Evolutionary conservation across 2,888 invertebrate genomes (phyloP), one percentile per base, ranked within the genome.

Genomic region (Geotrupes spiniger): DNA sequence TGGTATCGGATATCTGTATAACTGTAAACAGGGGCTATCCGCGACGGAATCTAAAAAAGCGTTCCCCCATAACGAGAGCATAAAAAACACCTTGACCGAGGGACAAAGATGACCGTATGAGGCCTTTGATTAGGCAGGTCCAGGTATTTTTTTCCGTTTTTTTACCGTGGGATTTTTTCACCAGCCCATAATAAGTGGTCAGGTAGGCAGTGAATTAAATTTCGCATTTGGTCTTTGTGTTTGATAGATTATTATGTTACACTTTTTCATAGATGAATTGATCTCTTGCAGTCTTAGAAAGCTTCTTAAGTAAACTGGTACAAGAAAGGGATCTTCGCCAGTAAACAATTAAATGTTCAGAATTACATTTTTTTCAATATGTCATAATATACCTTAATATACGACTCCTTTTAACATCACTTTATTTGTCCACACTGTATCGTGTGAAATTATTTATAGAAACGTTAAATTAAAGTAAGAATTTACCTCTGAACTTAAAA

Each of bases 1-100:
- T 56, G 56, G 59, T 61, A 59, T 61, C 61, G 52, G 42, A 59
- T 61, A 54, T 53, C 60, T 54, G 53, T 42, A 51, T 61, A 61
- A 61, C 61, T 58, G 61, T 61, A 61, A 60, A 57, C 58, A 56
- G 49, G 52, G 52, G 56, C 57, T 56, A 54, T 55, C 53, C 50
- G 49, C 53, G 54, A 56, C 54, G 46, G 50, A 54, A 56, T 58
- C 57, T 58, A n/a, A 36, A 52, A 52, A 54, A 52, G 52, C 9
- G 15, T 12, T 33, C 48, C 53, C 52, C 53, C 42, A 44, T 51
- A 42, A 39, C 17, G 48, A 44, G 44, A 21, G 39, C 45, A 43
- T 53, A 53, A 55, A 57, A 53, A 52, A 33, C 38, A 38, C 33
- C 51, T 54, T 57, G 57, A 57, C 57, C 57, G 52, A 53, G 41